Evolutionary conservation across 1,140 invertebrate species (phyloP).

Genomic region (Cyclina sinensis): DNA sequence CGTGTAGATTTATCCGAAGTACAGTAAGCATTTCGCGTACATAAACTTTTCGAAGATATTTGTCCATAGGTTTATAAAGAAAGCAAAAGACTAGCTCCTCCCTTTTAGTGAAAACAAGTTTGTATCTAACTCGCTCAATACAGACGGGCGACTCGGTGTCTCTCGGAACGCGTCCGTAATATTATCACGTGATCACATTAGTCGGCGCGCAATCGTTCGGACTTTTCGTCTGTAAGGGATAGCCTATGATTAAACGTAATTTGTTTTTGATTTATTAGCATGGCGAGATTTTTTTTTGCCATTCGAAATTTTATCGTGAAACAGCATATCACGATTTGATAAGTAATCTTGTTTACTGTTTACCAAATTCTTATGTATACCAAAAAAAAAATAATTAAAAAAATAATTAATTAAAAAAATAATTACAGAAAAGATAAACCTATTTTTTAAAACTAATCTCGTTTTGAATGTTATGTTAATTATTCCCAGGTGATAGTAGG

Average conservation of each 20-base stretch:
- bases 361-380: too few species aligned
- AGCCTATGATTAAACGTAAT: constrained; percentile 22
- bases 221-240: constrained; percentile 1
- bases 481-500: too few species aligned
- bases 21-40: constrained; percentile 13
- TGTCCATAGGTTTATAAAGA: constrained; percentile 50
- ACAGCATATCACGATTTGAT: too few species aligned
- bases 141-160: neutral
- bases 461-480: too few species aligned
- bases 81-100: constrained; percentile 4
- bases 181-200: neutral
- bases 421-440: too few species aligned
- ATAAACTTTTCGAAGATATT: constrained; percentile 41
- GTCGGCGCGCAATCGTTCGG: neutral
- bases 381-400: too few species aligned
- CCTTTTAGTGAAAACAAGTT: constrained; percentile 8
- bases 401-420: too few species aligned
- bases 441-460: too few species aligned
- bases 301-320: neutral
- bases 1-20: neutral
- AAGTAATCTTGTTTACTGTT: too few species aligned
- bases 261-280: constrained; percentile 29
- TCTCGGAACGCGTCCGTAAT: constrained; percentile 38
- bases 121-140: constrained; percentile 25
- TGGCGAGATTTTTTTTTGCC: neutral